Base-by-base conservation (phyloP, 2,888 invertebrate species). In the Teleiodes luculella region DNA sequence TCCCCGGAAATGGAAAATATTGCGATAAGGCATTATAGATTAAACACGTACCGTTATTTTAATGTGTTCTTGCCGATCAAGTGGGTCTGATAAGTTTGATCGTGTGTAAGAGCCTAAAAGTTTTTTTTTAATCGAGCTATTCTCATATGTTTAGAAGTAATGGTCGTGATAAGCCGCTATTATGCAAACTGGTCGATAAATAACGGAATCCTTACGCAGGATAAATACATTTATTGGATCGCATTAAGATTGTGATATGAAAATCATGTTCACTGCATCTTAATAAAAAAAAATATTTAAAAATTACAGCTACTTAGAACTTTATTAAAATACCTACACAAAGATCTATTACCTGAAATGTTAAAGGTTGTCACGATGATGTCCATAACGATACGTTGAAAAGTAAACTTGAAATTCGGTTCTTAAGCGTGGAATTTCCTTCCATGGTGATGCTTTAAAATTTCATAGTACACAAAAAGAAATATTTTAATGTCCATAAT, bases 1-100 rank as follows among this genome's bases (percentile, higher is more conserved):
- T 79, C 73, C 79, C 78, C 74, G 88, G 86, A 88, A 90, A 88
- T 89, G 89, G 89, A 85, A 89, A 90, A 90, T 89, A 90, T 90
- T 83, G 88, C 86, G 88, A 90, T 90, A 90, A 90, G 88, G 79
- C 89, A 88, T 90, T 90, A 89, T 84, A 87, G 86, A 89, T 89
- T 89, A 88, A 86, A 87, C 83, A 80, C 76, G 80, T 80, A 76
- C 66, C 76, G 76, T 66, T 72, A 74, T 75, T 78, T 80, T 85
- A 86, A 86, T 83, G 80, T 66, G 71, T 74, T 78, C 66, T 67
- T 70, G 70, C 78, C 75, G 85, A 86, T 86, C 84, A 76, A 80
- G 73, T 74, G 72, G 62, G 63, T 54, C 60, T 59, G 75, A 77
- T 82, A 82, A n/a, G 8, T 16, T 28, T 24, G 20, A 48, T 68